These are phyloP conservation scores for Drosophila melanica DNA, from an alignment of 1,140 invertebrate genomes.

Conservation along the genomic window DNA sequence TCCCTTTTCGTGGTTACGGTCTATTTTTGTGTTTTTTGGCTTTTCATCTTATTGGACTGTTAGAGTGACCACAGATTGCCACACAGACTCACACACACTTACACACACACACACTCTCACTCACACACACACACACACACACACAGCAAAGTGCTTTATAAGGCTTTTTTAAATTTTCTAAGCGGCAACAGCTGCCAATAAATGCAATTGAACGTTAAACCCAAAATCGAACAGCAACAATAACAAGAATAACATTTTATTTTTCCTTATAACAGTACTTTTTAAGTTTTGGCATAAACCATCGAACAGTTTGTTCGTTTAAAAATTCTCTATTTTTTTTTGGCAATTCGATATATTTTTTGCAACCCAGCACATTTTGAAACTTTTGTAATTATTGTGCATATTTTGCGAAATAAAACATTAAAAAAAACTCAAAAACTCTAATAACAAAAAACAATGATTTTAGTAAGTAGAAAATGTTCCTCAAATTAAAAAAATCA, in stretches of 20 bases:
- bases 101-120: constrained; percentile 37
- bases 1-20: constrained; percentile 10
- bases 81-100: neutral
- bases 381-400: too few relatives aligned
- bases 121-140: constrained; percentile 33
- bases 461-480: too few relatives aligned
- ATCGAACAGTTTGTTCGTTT: too few relatives aligned
- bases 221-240: constrained; percentile 25
- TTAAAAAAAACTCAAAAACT: too few relatives aligned
- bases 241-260: neutral
- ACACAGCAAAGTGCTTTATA: constrained; percentile 58
- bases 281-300: too few relatives aligned
- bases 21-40: constrained; percentile 25
- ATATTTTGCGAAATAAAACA: too few relatives aligned
- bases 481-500: too few relatives aligned
- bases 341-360: too few relatives aligned
- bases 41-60: constrained; percentile 75
- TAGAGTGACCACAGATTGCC: constrained; percentile 68
- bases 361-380: too few relatives aligned
- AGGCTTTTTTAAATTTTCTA: constrained; percentile 64
- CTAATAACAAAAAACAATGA: too few relatives aligned
- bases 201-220: constrained; percentile 68
- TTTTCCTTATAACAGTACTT: neutral
- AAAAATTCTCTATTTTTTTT: too few relatives aligned
- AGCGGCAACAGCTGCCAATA: constrained; percentile 58